phyloP scores from a whole-genome alignment of 2,888 invertebrate species.

The Leuctra nigra region DNA sequence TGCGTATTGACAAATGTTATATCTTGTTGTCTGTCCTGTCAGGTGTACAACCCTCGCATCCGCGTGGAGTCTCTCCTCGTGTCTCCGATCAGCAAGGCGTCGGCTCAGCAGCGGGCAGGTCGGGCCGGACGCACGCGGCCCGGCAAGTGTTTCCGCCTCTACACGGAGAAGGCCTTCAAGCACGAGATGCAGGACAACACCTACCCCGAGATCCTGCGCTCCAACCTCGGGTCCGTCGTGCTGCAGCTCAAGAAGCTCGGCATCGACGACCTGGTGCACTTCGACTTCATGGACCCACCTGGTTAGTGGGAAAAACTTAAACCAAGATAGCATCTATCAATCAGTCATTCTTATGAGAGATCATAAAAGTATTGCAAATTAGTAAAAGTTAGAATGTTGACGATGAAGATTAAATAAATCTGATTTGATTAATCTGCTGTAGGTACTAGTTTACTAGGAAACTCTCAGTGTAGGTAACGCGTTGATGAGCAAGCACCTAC shows the following conservation, averaged over 20 bases:
- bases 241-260: constrained; percentile 97
- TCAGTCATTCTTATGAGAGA: too few relatives aligned
- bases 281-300: constrained; percentile 99
- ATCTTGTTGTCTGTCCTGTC: too few relatives aligned
- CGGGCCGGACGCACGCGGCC: constrained; percentile 97
- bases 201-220: constrained; percentile 91
- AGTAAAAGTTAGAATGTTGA: too few relatives aligned
- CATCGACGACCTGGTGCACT: constrained; percentile 98
- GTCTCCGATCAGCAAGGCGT: constrained; percentile 98
- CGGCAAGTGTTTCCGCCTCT: constrained; percentile 94
- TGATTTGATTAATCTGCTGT: too few relatives aligned
- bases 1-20: too few relatives aligned
- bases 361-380: too few relatives aligned
- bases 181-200: constrained; percentile 99
- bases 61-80: constrained; percentile 96
- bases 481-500: too few relatives aligned
- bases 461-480: too few relatives aligned
- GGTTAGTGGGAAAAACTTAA: too few relatives aligned
- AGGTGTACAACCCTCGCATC: constrained; percentile 45
- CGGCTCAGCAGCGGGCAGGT: constrained; percentile 96
- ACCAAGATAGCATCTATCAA: too few relatives aligned
- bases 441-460: too few relatives aligned
- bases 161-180: constrained; percentile 93
- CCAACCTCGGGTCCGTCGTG: constrained; percentile 95
- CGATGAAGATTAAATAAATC: too few relatives aligned